Evolutionary conservation across 2,113 vertebrate genomes (phyloP).

Genomic region (Hippocampus abdominalis): DNA sequence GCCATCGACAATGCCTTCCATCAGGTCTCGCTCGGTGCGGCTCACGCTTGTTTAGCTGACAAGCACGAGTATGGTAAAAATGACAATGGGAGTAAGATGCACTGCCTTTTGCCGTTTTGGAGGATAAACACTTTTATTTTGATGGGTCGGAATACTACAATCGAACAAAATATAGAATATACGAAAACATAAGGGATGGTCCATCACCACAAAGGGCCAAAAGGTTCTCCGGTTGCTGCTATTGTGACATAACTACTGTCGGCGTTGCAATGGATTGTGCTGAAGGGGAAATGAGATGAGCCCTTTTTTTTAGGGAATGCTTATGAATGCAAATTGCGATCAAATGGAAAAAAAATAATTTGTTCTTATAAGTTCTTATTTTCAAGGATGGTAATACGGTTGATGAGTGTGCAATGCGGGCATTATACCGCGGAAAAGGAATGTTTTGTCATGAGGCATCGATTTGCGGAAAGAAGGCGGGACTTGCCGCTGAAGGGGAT

Average conservation of each 20-base stretch:
- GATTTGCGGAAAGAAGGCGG: constrained; percentile 40
- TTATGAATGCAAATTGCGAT: constrained; percentile 65
- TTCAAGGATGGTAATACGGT: constrained; percentile 41
- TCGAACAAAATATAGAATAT: constrained; percentile 29
- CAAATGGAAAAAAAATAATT: constrained; percentile 25
- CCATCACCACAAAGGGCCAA: constrained; percentile 57
- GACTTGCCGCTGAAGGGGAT: constrained; percentile 29
- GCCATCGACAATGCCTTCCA: constrained; percentile 39
- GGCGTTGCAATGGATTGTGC: constrained; percentile 47
- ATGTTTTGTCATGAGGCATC: constrained; percentile 57
- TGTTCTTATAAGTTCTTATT: constrained; percentile 23
- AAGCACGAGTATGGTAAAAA: constrained; percentile 34
- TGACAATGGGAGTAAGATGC: constrained; percentile 10
- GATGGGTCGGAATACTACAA: constrained; percentile 26
- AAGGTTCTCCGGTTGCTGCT: constrained; percentile 45
- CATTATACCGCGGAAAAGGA: constrained; percentile 43
- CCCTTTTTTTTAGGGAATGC: constrained; percentile 35
- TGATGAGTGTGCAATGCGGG: constrained; percentile 44
- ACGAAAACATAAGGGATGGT: constrained; percentile 33
- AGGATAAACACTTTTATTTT: constrained; percentile 38
- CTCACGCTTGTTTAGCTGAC: constrained; percentile 28
- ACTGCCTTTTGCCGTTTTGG: constrained; percentile 17
- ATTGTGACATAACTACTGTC: constrained; percentile 47
- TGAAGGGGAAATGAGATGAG: constrained; percentile 41
- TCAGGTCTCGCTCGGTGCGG: constrained; percentile 38